A percentile compares a stretch with the other conserved stretches of the same genome.
Conservation (phyloP, 2,113 vertebrate species). For the Sula dactylatra region DNA sequence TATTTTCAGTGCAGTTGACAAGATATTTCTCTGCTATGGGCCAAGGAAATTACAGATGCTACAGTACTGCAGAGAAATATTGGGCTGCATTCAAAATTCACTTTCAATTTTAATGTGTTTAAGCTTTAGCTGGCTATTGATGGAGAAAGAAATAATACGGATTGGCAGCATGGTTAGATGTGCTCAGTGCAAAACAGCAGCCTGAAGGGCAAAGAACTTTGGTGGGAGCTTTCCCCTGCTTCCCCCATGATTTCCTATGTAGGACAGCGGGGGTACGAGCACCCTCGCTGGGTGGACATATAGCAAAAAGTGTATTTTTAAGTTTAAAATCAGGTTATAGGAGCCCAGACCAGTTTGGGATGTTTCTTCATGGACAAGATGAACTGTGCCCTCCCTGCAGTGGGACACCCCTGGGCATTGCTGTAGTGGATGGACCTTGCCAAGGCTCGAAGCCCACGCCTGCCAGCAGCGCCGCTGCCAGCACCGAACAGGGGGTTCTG, state of each 20-base stretch:
- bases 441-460: background rate
- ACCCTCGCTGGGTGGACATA: background rate
- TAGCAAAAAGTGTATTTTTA: background rate
- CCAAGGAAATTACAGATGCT: background rate
- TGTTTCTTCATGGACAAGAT: background rate
- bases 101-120: background rate
- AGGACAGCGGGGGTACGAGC: rapidly evolving
- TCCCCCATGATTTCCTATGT: rapidly evolving
- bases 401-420: background rate
- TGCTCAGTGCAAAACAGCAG: background rate
- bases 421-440: rapidly evolving
- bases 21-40: background rate
- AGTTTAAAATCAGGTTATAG: background rate
- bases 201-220: background rate
- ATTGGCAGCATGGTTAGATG: background rate
- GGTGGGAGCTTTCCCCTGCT: background rate
- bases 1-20: background rate
- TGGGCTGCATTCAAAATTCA: background rate
- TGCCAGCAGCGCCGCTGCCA: background rate
- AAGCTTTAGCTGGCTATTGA: background rate
- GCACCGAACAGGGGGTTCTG: rapidly evolving
- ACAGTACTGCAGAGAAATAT: background rate
- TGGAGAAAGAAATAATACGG: background rate
- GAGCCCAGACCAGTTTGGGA: background rate
- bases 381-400: rapidly evolving